phyloP scores from a whole-genome alignment of 2,888 invertebrate species.

The Mesodorylaimus sp. region DNA sequence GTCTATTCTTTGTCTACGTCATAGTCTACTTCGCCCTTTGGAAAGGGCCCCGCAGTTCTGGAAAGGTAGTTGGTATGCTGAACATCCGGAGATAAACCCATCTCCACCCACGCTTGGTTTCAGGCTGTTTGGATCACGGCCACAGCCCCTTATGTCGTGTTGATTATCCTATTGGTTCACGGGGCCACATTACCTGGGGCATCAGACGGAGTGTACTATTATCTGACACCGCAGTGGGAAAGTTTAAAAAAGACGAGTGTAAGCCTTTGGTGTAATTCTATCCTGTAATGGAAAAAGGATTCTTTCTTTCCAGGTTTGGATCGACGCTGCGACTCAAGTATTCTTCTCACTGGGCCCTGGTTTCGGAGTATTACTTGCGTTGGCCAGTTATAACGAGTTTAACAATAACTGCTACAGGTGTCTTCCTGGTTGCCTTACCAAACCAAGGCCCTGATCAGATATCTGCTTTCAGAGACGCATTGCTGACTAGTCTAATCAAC shows the following conservation, averaged over 20 bases:
- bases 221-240: constrained; percentile 76
- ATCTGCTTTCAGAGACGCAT: constrained; percentile 69
- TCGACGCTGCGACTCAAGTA: constrained; percentile 93
- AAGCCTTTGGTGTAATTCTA: constrained; percentile 14
- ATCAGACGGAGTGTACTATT: constrained; percentile 73
- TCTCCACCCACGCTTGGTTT: constrained; percentile 10
- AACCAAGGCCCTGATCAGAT: too few relatives aligned
- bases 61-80: constrained; percentile 48
- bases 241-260: constrained; percentile 68
- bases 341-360: constrained; percentile 96
- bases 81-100: neutral
- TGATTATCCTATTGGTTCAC: constrained; percentile 54
- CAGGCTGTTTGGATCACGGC: constrained; percentile 90
- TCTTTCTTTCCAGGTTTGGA: constrained; percentile 58
- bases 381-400: constrained; percentile 93
- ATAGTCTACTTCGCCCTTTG: constrained; percentile 86
- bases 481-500: constrained; percentile 81
- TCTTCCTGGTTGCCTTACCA: constrained; percentile 24
- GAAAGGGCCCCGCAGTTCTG: constrained; percentile 73
- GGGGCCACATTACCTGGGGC: constrained; percentile 86
- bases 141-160: constrained; percentile 69
- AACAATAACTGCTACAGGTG: constrained; percentile 96
- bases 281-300: neutral
- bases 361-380: constrained; percentile 84
- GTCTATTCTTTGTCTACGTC: constrained; percentile 71